Conservation (phyloP, 2,888 invertebrate genomes). For the Cephus rjabovi region DNA sequence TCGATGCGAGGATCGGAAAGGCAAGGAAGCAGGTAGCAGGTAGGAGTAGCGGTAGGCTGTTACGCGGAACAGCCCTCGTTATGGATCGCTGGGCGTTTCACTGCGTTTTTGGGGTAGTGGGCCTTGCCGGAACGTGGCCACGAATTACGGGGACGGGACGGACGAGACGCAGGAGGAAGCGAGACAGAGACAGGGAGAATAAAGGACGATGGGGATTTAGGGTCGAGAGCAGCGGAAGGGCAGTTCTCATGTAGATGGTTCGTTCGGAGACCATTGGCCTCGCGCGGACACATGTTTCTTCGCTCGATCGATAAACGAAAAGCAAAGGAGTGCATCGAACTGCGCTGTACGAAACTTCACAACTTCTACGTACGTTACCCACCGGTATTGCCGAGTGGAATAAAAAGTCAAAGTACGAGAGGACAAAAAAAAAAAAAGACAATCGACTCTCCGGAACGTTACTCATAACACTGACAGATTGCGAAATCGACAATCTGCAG, state of each 20-base stretch:
- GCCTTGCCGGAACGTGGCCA: conserved; percentile 42
- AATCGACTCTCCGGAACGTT: background rate
- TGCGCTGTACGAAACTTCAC: conserved; percentile 13
- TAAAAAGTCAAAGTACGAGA: background rate
- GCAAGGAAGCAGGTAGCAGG: background rate
- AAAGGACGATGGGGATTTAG: conserved; percentile 10
- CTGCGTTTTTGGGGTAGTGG: conserved; percentile 23
- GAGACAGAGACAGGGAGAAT: conserved; percentile 32
- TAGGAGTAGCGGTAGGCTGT: background rate
- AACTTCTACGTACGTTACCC: background rate
- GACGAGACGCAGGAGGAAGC: conserved; percentile 47
- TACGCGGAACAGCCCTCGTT: conserved; percentile 6
- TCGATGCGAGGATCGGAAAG: conserved; percentile 14
- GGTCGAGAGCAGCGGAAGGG: conserved; percentile 8
- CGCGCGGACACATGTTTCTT: conserved; percentile 46
- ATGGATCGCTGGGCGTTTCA: conserved; percentile 21
- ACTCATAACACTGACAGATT: background rate
- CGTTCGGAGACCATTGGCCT: conserved; percentile 44
- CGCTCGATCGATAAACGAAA: conserved; percentile 47
- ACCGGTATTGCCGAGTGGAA: background rate
- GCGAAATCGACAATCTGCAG: background rate
- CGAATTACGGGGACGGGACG: conserved; percentile 12
- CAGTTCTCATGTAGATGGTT: conserved; percentile 10
- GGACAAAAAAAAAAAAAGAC: background rate
- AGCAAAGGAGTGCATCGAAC: conserved; percentile 33